Evolutionary conservation across 30 jellyfish, hydroid and myxozoan genomes (phyloP).

Genomic region (Nemopilema nomurai): DNA sequence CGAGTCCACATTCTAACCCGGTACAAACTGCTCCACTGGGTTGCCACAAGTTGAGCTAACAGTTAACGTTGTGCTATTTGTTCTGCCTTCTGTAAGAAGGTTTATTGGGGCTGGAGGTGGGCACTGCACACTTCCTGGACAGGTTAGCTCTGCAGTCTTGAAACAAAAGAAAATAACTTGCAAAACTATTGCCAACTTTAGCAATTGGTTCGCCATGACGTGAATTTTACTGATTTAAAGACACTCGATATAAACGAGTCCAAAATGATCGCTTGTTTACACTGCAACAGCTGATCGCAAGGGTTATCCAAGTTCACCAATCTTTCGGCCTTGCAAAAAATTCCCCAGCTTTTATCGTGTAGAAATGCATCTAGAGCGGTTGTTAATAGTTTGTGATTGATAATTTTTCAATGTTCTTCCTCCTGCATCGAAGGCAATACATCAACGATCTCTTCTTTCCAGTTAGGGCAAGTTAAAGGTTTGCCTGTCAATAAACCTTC

Average conservation of each 20-base stretch:
- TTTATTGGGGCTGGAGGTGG: slow-evolving; percentile 77
- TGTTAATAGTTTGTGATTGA: too few relatives aligned
- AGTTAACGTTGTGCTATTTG: neutral
- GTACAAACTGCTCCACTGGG: slow-evolving; percentile 76
- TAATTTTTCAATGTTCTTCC: too few relatives aligned
- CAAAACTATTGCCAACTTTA: neutral
- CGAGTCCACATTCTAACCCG: slow-evolving; percentile 45
- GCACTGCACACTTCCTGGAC: slow-evolving; percentile 64
- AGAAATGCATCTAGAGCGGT: neutral
- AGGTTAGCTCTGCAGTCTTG: slow-evolving; percentile 22
- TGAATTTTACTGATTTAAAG: neutral
- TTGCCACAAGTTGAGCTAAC: slow-evolving; percentile 90
- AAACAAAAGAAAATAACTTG: neutral
- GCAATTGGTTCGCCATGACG: neutral
- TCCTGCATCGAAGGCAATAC: too few relatives aligned
- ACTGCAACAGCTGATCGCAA: neutral
- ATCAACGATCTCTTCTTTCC: too few relatives aligned
- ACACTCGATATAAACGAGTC: too few relatives aligned
- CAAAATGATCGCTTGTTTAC: too few relatives aligned
- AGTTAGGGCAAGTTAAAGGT: too few relatives aligned
- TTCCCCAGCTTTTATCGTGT: neutral
- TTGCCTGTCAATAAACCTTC: too few relatives aligned
- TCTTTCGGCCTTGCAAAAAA: neutral
- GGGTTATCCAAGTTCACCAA: neutral
- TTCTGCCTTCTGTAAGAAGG: neutral